phyloP scores from a whole-genome alignment of 2,888 invertebrate species.

The Tetragnatha montana region DNA sequence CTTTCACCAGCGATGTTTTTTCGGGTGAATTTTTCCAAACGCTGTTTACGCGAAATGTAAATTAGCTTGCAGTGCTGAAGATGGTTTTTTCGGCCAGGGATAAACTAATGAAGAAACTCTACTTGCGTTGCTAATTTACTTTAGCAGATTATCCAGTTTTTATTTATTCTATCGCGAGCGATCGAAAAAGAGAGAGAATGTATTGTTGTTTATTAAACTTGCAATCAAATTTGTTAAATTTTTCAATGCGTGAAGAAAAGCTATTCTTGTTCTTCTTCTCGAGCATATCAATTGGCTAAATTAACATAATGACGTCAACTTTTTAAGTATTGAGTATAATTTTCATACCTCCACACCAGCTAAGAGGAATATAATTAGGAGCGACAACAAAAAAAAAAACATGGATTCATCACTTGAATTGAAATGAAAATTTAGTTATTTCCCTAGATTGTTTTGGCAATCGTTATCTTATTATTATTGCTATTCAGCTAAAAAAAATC shows the following conservation, averaged over 20 bases:
- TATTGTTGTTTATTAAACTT: conserved; percentile 46
- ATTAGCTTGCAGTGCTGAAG: conserved; percentile 42
- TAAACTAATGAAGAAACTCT: conserved; percentile 57
- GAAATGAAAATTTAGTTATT: too few relatives aligned
- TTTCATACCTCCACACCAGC: background rate
- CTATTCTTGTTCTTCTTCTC: background rate
- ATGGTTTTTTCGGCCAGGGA: conserved; percentile 28
- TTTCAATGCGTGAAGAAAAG: background rate
- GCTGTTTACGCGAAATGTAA: conserved; percentile 51
- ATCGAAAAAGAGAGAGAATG: conserved; percentile 13
- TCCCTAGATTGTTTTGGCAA: too few relatives aligned
- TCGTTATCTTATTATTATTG: too few relatives aligned
- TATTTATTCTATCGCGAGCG: conserved; percentile 1
- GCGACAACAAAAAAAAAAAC: background rate
- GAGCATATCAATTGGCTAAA: background rate
- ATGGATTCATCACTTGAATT: too few relatives aligned
- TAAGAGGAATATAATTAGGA: background rate
- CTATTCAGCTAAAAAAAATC: too few relatives aligned
- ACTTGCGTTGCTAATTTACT: conserved; percentile 53
- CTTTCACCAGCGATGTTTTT: conserved; percentile 34
- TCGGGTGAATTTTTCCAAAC: conserved; percentile 42
- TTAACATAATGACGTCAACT: background rate
- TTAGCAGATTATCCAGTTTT: conserved; percentile 50
- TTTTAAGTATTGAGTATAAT: background rate
- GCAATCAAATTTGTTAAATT: conserved; percentile 15